Base-by-base conservation (phyloP, 2,113 vertebrate species). In the Pseudopipra pipra region DNA sequence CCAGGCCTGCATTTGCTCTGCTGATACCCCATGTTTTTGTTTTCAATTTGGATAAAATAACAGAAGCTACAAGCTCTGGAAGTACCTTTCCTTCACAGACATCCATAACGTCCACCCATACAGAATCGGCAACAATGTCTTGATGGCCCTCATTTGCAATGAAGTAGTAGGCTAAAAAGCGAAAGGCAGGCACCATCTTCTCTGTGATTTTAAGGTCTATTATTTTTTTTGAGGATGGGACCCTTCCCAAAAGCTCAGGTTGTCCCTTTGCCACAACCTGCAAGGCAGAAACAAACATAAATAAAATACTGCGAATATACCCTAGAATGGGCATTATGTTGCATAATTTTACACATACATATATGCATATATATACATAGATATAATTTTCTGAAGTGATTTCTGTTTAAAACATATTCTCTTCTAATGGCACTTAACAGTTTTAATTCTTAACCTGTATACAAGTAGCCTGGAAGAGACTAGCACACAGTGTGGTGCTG, bases 111-210 rank as follows among this genome's bases (percentile, higher is more conserved):
- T 98, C 98, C 30, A 98, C 94, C 98, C 98, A 98, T 37, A 97
- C 88, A 1, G 98, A 99, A 79, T 98, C 98, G 8, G 98, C 97
- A 4, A 98, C 61, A 67, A 98, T 97, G 46, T 98, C 96, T 46
- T 91, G 96, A 28, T 0, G 90, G 27, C 78, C 94, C 43, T 55
- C 2, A 0, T 41, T 83, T 0, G 6, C 35, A n/a, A 22, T 24
- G 85, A 98, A 98, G 95, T 97, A 98, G 95, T 98, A 98, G 75
- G 96, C 98, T 90, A 99, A 91, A 79, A 99, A 93, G 27, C 98
- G 98, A 88, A 98, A 98, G 10, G 96, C 97, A 3, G 98, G 98
- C 46, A 98, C 89, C 98, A 99, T 97, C 37, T 98, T 92, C 85
- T 89, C 4, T 0, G 81, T 97, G 90, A 98, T 96, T 25, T 1